Base-by-base conservation (phyloP, 2,113 vertebrate species). In the Myotis yumanensis region DNA sequence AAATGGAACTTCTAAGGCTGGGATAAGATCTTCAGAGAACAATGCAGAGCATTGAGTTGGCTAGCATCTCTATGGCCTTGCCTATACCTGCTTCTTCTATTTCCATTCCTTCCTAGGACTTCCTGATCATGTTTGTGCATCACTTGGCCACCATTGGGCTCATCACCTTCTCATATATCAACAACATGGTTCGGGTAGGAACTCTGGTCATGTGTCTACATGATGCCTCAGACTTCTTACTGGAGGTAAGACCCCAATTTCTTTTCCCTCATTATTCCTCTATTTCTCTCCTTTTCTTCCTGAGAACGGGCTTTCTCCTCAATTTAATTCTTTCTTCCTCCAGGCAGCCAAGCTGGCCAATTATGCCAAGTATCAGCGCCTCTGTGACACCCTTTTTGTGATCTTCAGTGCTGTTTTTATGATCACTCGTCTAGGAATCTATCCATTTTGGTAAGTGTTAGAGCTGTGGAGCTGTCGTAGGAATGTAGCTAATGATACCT, bases 311-410 rank as follows among this genome's bases (percentile, higher is more conserved):
- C 73, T 90, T 84, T 89, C 76, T 97, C 89, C 90, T 48, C 85
- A 87, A 62, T 43, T 76, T 59, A 82, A 32, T 86, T 94, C 43
- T 95, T 93, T 73, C 84, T 35, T 84, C 96, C 35, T 97, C 15
- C 32, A 99, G 99, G 99, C 99, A 96, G 99, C 99, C 97, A 99
- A 99, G 97, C 95, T 99, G 96, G 98, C 99, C 96, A 99, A 99
- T 98, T 99, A 99, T 76, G 99, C 99, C 96, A 99, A 99, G 97
- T 99, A 98, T 98, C 99, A 99, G 97, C 98, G 98, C 25, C 90
- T 99, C 11, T 99, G 99, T 94, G 99, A 99, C 97, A 97, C 98
- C 86, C 97, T 99, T 96, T 99, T 99, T 98, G 98, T 99, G 96
- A 94, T 99, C 94, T 99, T 99, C 89, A 98, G 98, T 88, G 98